These are phyloP conservation scores for Sinodicranocentrus sp. DNA, from an alignment of 2,888 invertebrate species.

Conservation along the genomic window DNA sequence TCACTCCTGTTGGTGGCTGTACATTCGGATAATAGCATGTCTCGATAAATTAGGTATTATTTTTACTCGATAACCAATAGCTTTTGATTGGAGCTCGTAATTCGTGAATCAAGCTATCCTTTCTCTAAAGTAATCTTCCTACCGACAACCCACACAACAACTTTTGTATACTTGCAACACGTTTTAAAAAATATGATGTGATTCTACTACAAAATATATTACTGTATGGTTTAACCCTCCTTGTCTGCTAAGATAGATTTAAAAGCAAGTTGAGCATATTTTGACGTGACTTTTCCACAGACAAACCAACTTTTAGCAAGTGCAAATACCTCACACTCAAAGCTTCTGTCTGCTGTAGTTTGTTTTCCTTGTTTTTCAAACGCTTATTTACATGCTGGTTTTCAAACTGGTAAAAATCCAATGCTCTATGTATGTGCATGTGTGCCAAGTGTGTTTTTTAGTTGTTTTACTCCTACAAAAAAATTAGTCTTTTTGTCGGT, in stretches of 20 bases:
- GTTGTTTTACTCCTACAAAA: conserved; percentile 43
- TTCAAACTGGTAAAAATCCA: not conserved
- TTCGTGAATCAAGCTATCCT: too few species aligned
- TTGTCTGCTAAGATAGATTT: not conserved
- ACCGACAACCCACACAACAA: too few species aligned
- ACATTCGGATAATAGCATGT: too few species aligned
- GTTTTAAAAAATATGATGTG: too few species aligned
- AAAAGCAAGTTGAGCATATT: not conserved
- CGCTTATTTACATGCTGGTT: conserved; percentile 19
- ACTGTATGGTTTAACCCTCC: too few species aligned
- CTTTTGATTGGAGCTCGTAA: too few species aligned
- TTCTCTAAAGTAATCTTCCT: too few species aligned
- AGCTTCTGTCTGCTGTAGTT: conserved; percentile 1
- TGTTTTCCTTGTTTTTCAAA: not conserved
- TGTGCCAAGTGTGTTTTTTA: conserved; percentile 60
- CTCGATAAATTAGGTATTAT: too few species aligned
- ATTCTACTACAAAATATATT: too few species aligned
- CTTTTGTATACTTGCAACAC: too few species aligned
- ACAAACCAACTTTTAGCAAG: conserved; percentile 2
- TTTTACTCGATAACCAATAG: too few species aligned
- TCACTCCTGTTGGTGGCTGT: too few species aligned
- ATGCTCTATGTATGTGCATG: not conserved
- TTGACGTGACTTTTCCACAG: conserved; percentile 4
- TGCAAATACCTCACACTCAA: not conserved
- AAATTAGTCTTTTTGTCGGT: conserved; percentile 30